phyloP scores from a whole-genome alignment of 2,113 vertebrate species.

The Meriones unguiculatus region DNA sequence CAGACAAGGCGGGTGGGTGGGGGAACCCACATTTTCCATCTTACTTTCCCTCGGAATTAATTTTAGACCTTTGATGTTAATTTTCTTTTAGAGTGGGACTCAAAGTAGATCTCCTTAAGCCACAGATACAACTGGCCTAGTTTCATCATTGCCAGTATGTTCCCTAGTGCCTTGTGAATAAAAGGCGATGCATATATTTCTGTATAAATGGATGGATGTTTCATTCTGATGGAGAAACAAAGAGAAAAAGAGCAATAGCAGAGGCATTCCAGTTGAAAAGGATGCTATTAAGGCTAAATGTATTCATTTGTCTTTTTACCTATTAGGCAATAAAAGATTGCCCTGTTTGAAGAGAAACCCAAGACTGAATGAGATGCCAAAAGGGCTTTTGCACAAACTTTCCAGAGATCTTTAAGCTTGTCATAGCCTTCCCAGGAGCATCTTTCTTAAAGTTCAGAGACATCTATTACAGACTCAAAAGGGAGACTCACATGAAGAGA shows the following conservation, averaged over 20 bases:
- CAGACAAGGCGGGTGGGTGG: not conserved
- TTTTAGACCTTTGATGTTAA: not conserved
- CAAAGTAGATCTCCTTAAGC: not conserved
- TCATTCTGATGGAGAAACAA: slow-evolving; percentile 67
- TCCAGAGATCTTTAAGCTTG: slow-evolving; percentile 58
- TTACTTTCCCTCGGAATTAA: not conserved
- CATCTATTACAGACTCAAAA: slow-evolving; percentile 53
- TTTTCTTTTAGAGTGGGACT: not conserved
- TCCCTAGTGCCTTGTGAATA: slow-evolving; percentile 13
- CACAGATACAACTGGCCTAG: not conserved
- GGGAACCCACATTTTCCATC: not conserved
- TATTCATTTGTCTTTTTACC: slow-evolving; percentile 75
- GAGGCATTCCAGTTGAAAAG: slow-evolving; percentile 62
- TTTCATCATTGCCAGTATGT: not conserved
- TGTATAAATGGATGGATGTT: slow-evolving; percentile 50
- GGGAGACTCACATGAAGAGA: not conserved
- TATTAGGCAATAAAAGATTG: slow-evolving; percentile 70
- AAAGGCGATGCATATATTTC: slow-evolving; percentile 44
- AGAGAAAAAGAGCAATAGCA: slow-evolving; percentile 66
- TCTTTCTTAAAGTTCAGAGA: slow-evolving; percentile 74
- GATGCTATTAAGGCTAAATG: slow-evolving; percentile 71
- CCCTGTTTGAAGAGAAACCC: slow-evolving; percentile 40
- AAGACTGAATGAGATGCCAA: slow-evolving; percentile 39
- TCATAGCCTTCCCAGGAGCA: slow-evolving; percentile 49
- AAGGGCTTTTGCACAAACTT: slow-evolving; percentile 57